Percentiles rank a stretch among this genome's conserved stretches.
These are phyloP conservation scores for Holcopasites calliopsidis DNA, from an alignment of 1,140 invertebrate species.

Conservation along the genomic window DNA sequence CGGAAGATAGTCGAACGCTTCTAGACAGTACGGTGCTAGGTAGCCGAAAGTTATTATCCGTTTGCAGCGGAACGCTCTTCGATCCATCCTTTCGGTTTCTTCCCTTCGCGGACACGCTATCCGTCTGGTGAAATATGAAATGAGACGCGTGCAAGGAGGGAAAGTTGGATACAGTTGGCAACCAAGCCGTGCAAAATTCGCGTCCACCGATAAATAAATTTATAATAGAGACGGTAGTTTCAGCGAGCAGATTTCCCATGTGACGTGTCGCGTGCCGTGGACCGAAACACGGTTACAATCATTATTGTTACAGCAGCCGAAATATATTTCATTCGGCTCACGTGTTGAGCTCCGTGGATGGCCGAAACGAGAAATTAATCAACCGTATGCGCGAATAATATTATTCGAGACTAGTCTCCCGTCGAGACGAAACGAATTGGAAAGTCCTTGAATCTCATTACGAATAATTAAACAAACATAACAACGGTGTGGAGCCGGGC, in stretches of 20 bases:
- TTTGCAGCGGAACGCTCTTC: conserved; percentile 60
- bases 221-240: conserved; percentile 47
- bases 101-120: conserved; percentile 12
- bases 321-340: conserved; percentile 40
- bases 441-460: too few species aligned
- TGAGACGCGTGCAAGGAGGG: too few species aligned
- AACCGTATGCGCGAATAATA: conserved; percentile 46
- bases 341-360: conserved; percentile 28
- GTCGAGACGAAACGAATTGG: too few species aligned
- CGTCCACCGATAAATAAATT: conserved; percentile 58
- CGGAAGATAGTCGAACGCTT: conserved; percentile 39
- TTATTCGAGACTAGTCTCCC: too few species aligned
- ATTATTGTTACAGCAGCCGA: conserved; percentile 57
- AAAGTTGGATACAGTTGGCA: conserved; percentile 28
- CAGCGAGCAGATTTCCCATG: conserved; percentile 63
- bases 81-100: not conserved
- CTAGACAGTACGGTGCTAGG: not conserved
- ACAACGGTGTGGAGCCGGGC: not conserved
- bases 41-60: conserved; percentile 67
- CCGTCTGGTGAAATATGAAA: conserved; percentile 10
- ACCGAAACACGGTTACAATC: conserved; percentile 65
- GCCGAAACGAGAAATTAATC: conserved; percentile 54
- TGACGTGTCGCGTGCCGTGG: conserved; percentile 56
- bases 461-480: conserved; percentile 25
- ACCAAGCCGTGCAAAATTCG: too few species aligned